phyloP scores from a whole-genome alignment of 2,797 vertebrate genomes.

The Microchirus variegatus region DNA sequence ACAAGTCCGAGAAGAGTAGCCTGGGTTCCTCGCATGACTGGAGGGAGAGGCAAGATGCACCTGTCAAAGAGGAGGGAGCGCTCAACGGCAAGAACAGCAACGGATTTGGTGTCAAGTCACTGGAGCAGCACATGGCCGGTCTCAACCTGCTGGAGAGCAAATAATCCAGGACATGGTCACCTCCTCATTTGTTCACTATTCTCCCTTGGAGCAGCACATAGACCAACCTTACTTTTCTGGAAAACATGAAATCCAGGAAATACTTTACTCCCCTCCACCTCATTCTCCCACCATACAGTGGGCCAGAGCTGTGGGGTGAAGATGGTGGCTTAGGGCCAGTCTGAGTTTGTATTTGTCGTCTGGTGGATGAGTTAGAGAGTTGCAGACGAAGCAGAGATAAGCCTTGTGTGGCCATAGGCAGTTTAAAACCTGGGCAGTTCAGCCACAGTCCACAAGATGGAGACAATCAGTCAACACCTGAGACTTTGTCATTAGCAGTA shows the following conservation, averaged over 20 bases:
- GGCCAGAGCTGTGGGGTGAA: slow-evolving; percentile 22
- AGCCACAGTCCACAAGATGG: slow-evolving; percentile 61
- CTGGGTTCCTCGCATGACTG: slow-evolving; percentile 85
- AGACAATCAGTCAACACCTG: slow-evolving; percentile 54
- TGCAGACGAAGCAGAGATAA: slow-evolving; percentile 10
- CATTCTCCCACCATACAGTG: slow-evolving; percentile 31
- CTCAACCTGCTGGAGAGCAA: slow-evolving; percentile 91
- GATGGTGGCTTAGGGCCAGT: slow-evolving; percentile 31
- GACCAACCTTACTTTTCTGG: slow-evolving; percentile 81
- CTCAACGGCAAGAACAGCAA: slow-evolving; percentile 84
- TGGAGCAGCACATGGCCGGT: slow-evolving; percentile 87
- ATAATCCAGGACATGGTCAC: slow-evolving; percentile 57
- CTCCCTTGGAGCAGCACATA: slow-evolving; percentile 82
- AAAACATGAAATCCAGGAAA: slow-evolving; percentile 75
- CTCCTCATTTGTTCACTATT: slow-evolving; percentile 20
- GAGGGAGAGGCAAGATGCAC: slow-evolving; percentile 83
- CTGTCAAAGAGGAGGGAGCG: slow-evolving; percentile 76
- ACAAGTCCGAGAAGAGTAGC: slow-evolving; percentile 83
- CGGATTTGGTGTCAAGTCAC: slow-evolving; percentile 83
- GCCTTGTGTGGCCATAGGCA: slow-evolving; percentile 4
- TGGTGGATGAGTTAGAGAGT: slow-evolving; percentile 17
- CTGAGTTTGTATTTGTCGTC: slow-evolving; percentile 30
- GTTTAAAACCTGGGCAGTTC: slow-evolving; percentile 33
- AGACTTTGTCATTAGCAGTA: slow-evolving; percentile 21
- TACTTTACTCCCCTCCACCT: slow-evolving; percentile 28